Percentiles rank a stretch among this genome's conserved stretches.
Evolutionary conservation across 2,888 invertebrate species (phyloP).

Genomic region (Yponomeuta sedellus): DNA sequence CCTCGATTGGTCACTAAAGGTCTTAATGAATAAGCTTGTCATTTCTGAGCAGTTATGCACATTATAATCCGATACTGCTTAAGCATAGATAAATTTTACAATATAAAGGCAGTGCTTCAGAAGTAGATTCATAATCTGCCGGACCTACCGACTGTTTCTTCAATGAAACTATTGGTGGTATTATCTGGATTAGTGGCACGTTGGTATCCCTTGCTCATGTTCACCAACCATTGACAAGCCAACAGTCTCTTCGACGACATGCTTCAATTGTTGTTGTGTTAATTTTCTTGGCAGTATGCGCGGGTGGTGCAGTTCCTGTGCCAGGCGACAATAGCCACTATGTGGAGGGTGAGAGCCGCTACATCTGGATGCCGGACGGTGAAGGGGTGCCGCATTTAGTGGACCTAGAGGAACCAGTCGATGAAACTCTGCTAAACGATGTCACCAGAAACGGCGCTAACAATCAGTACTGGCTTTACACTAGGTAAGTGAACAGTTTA

Average conservation of each 20-base stretch:
- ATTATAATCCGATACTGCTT: neutral
- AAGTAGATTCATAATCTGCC: neutral
- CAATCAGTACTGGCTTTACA: slow-evolving; percentile 45
- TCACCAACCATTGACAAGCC: too few species aligned
- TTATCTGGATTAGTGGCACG: neutral
- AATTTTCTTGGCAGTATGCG: slow-evolving; percentile 29
- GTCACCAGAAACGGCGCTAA: slow-evolving; percentile 37
- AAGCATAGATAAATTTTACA: neutral
- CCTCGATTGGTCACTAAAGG: too few species aligned
- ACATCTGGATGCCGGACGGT: slow-evolving; percentile 51
- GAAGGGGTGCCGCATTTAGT: slow-evolving; percentile 42
- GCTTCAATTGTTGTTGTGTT: neutral
- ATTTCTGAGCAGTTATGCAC: neutral
- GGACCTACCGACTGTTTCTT: neutral
- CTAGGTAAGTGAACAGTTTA: slow-evolving; percentile 24
- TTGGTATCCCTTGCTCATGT: neutral
- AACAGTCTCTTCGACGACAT: too few species aligned
- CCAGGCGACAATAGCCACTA: slow-evolving; percentile 50
- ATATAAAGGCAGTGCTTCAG: neutral
- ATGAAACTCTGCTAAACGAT: slow-evolving; percentile 24
- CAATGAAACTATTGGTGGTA: neutral
- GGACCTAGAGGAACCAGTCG: slow-evolving; percentile 38
- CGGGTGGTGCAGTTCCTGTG: slow-evolving; percentile 33
- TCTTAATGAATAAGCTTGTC: too few species aligned
- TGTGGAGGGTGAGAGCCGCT: slow-evolving; percentile 45